A percentile compares a stretch with the other conserved stretches of the same genome.
Conservation (phyloP, 2,888 invertebrate species). For the Lochmaea capreae region DNA sequence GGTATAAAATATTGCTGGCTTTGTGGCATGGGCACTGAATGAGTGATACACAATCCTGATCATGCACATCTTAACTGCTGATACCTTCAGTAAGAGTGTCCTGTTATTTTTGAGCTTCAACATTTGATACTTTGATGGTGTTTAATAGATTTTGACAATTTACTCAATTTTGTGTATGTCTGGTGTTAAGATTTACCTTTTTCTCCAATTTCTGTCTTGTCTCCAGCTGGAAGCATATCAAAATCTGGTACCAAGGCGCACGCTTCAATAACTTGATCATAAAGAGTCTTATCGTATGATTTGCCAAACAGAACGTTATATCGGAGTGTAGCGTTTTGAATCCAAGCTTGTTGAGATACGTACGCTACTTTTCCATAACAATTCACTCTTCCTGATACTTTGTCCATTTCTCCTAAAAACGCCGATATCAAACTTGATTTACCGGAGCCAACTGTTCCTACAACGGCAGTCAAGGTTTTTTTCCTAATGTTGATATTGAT, state of each 20-base stretch:
- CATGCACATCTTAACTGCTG: too few relatives aligned
- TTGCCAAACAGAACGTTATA: constrained; percentile 95
- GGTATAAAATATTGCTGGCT: too few relatives aligned
- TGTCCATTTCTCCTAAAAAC: constrained; percentile 91
- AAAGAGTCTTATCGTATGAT: constrained; percentile 75
- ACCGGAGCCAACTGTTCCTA: constrained; percentile 89
- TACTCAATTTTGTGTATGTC: too few relatives aligned
- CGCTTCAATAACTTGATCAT: constrained; percentile 85
- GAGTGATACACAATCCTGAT: too few relatives aligned
- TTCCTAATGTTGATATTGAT: constrained; percentile 79
- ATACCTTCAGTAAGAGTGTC: too few relatives aligned
- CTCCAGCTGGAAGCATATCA: constrained; percentile 94
- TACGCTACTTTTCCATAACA: constrained; percentile 79
- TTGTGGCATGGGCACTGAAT: too few relatives aligned
- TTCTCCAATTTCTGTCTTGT: constrained; percentile 98
- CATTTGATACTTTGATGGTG: too few relatives aligned
- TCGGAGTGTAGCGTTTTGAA: constrained; percentile 93
- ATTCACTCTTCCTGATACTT: constrained; percentile 82
- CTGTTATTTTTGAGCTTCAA: too few relatives aligned
- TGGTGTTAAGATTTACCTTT: constrained; percentile 69
- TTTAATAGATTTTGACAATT: too few relatives aligned
- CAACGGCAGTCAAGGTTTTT: constrained; percentile 82
- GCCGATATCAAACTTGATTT: constrained; percentile 92
- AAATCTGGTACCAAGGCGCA: constrained; percentile 94
- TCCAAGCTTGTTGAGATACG: constrained; percentile 97